Conservation (phyloP, 2,888 invertebrate genomes). For the Stenichneumon culpator region DNA sequence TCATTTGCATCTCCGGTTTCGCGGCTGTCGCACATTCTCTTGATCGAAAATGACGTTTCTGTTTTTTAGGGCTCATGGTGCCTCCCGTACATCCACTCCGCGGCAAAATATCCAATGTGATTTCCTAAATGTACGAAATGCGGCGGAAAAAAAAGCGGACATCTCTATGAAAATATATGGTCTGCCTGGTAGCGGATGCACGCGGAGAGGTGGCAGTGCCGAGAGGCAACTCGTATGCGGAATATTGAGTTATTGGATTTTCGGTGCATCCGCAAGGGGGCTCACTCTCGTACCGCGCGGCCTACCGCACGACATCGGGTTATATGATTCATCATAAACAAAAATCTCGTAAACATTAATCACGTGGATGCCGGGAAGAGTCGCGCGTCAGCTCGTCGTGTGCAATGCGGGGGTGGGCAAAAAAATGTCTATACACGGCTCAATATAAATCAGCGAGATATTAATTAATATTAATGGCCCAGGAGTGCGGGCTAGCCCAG, state of each 20-base stretch:
- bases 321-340: slow-evolving; percentile 53
- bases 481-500: not conserved
- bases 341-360: slow-evolving; percentile 63
- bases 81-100: not conserved
- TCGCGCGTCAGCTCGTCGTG: slow-evolving; percentile 28
- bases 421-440: slow-evolving; percentile 15
- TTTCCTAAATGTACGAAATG: slow-evolving; percentile 15
- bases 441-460: slow-evolving; percentile 50
- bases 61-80: not conserved
- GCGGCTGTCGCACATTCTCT: not conserved
- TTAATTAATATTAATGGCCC: slow-evolving; percentile 40
- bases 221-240: slow-evolving; percentile 30
- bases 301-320: slow-evolving; percentile 44
- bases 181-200: slow-evolving; percentile 38
- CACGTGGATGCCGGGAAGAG: slow-evolving; percentile 28
- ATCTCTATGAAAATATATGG: slow-evolving; percentile 48
- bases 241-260: slow-evolving; percentile 63
- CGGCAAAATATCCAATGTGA: slow-evolving; percentile 20
- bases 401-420: slow-evolving; percentile 1
- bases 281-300: slow-evolving; percentile 18
- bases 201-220: slow-evolving; percentile 2
- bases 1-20: not conserved
- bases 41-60: not conserved
- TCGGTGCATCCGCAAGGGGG: slow-evolving; percentile 29
- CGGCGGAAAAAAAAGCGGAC: slow-evolving; percentile 13